Evolutionary conservation across 2,888 invertebrate genomes (phyloP), one percentile per base, ranked within the genome.

Genomic region (Ectropis crepuscularia): DNA sequence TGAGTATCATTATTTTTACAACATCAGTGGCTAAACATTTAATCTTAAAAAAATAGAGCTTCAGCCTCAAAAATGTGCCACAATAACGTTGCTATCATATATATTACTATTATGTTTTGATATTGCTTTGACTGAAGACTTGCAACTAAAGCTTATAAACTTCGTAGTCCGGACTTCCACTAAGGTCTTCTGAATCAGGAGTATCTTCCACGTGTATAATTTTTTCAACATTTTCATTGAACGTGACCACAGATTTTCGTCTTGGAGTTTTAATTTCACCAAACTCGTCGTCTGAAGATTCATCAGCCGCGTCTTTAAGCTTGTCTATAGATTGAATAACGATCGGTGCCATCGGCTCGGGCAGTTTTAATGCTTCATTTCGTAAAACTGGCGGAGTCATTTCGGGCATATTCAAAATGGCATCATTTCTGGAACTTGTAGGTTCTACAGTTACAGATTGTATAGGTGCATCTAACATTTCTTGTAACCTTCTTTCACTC

Each of bases 201-300:
- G 58, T 82, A 63, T 93, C 90, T 75, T 93, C 92, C 9, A 94
- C 87, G 67, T 93, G 90, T 59, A 92, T 89, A 47, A 92, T 90
- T 68, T 88, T 92, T 76, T 94, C 93, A 39, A 94, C 94, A 42
- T 93, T 90, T 76, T 94, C 93, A 76, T 94, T 94, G 70, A 94
- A 94, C 0, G 92, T 94, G 6, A 94, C 94, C 0, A 92, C 89
- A 5, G 93, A 92, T 77, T 94, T 94, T 71, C 86, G 85, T 71
- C 82, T 83, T 2, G 78, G 63, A 65, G 64, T 78, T 57, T 70
- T 77, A 8, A 60, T 69, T 81, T 92, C 92, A 1, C 92, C 93
- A 63, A 84, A 92, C 74, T 92, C 93, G 68, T 93, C 90, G 11
- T 87, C 89, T 16, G 88, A 89, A 0, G 83, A 85, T 5, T 83